Evolutionary conservation across 2,888 invertebrate species (phyloP).

Genomic region (Bimastos eiseni): DNA sequence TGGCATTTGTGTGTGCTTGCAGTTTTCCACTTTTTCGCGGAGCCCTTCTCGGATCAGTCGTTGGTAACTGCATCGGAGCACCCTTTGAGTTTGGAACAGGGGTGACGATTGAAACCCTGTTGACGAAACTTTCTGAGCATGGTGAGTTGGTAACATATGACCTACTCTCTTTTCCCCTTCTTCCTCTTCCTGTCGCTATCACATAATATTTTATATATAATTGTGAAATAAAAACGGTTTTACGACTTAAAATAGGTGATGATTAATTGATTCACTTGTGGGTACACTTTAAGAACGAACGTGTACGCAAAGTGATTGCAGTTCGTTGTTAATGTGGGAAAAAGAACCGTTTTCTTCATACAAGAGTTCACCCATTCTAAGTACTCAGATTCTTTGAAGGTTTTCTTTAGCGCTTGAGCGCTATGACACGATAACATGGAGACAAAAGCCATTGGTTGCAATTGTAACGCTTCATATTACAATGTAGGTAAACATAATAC

Average conservation of each 20-base stretch:
- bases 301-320: no score
- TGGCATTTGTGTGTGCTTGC: neutral
- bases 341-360: no score
- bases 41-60: neutral
- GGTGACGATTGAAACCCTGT: neutral
- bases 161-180: no score
- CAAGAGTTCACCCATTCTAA: neutral
- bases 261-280: no score
- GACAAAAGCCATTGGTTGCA: neutral
- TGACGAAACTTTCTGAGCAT: neutral
- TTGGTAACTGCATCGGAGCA: neutral
- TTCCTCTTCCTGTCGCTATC: no score
- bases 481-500: neutral
- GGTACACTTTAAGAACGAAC: no score
- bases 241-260: no score
- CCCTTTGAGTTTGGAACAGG: neutral
- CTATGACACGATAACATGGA: neutral
- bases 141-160: neutral
- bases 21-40: neutral
- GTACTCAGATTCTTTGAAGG: neutral
- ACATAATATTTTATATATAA: no score
- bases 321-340: no score
- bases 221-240: no score
- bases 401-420: neutral
- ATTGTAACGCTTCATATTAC: neutral